A percentile compares a stretch with the other conserved stretches of the same genome.
Conservation (phyloP, 2,888 invertebrate genomes). For the Noctua comes region DNA sequence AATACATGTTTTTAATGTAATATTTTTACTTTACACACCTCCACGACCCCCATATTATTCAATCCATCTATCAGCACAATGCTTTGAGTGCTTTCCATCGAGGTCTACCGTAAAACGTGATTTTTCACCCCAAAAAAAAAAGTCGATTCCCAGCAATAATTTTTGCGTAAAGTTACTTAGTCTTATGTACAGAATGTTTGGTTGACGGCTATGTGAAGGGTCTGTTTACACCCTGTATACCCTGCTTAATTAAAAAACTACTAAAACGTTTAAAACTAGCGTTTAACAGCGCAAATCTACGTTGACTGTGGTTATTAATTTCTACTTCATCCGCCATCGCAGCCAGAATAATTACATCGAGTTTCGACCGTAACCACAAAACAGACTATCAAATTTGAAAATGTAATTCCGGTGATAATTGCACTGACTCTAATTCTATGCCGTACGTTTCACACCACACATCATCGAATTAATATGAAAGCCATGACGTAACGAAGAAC, state of each 20-base stretch:
- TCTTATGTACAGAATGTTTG: no score
- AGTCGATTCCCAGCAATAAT: no score
- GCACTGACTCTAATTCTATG: slow-evolving; percentile 27
- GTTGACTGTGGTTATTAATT: not conserved
- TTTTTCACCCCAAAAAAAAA: no score
- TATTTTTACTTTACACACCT: no score
- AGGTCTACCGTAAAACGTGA: no score
- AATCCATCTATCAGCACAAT: no score
- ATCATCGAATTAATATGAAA: slow-evolving; percentile 34
- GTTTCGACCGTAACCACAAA: not conserved
- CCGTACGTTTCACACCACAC: slow-evolving; percentile 26
- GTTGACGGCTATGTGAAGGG: no score
- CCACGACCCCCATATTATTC: no score
- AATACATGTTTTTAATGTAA: no score
- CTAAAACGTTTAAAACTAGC: not conserved
- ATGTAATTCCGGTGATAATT: slow-evolving; percentile 30
- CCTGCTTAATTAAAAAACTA: not conserved
- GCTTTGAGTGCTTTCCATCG: no score
- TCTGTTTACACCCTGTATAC: no score
- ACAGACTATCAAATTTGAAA: slow-evolving; percentile 40
- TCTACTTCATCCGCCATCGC: not conserved
- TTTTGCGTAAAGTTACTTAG: no score
- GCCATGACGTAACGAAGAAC: slow-evolving; percentile 35
- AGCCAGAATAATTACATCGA: slow-evolving; percentile 8
- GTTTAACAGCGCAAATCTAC: not conserved